Evolutionary conservation across 2,797 vertebrate genomes (phyloP).

Genomic region (Myotis myotis): DNA sequence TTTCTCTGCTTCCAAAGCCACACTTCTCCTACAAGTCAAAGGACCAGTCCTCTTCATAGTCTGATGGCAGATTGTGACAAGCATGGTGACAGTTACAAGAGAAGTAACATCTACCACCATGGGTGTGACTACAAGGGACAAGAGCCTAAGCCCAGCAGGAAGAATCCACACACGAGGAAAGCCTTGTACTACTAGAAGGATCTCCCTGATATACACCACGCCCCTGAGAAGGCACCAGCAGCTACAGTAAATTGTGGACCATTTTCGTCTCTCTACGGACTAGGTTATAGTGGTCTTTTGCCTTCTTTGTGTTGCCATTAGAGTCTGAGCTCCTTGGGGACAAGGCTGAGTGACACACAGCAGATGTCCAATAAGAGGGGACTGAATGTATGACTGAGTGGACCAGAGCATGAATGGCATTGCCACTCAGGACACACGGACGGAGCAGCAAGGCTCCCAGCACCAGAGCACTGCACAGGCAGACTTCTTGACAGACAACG

Average conservation of each 20-base stretch:
- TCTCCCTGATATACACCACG: background rate
- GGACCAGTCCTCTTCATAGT: background rate
- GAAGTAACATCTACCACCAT: background rate
- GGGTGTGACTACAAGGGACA: background rate
- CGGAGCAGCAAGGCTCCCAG: background rate
- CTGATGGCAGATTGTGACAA: background rate
- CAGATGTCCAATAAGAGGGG: background rate
- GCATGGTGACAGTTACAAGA: background rate
- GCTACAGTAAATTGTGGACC: background rate
- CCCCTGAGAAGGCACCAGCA: background rate
- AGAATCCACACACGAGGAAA: background rate
- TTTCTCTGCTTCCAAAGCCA: conserved; percentile 21
- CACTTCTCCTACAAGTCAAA: background rate
- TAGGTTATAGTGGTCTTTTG: background rate
- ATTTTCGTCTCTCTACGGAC: background rate
- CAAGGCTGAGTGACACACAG: background rate
- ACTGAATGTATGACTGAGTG: background rate
- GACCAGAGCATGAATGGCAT: background rate
- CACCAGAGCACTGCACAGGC: background rate
- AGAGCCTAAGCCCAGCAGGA: background rate
- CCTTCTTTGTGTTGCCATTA: background rate
- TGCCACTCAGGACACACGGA: background rate
- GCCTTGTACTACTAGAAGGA: background rate
- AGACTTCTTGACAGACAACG: background rate
- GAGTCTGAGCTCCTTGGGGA: background rate